Evolutionary conservation across 2,113 vertebrate species (phyloP).

Genomic region (Ailurus styani): DNA sequence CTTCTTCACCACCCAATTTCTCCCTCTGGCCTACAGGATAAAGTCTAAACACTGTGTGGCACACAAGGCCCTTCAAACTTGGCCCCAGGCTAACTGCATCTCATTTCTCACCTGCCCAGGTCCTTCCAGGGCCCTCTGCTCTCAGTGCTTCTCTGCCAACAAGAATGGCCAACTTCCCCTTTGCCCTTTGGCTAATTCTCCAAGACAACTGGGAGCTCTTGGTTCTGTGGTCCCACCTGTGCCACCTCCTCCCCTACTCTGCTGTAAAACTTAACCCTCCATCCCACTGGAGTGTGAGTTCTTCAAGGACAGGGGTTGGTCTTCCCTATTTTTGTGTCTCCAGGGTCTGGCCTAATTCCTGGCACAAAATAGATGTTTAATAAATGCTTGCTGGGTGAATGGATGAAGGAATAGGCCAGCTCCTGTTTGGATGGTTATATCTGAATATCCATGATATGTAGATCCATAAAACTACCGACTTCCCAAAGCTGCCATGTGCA

Average conservation of each 20-base stretch:
- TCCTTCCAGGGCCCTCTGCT: neutral
- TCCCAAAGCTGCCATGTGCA: slow-evolving; percentile 39
- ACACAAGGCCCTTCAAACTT: neutral
- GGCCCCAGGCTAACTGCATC: neutral
- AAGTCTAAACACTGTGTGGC: neutral
- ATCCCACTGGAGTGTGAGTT: neutral
- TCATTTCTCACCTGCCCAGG: neutral
- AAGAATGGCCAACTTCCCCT: neutral
- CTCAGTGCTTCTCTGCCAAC: neutral
- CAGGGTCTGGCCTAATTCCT: neutral
- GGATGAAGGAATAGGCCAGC: slow-evolving; percentile 1
- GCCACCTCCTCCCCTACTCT: neutral
- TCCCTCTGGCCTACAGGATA: neutral
- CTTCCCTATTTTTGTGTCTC: neutral
- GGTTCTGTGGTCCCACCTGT: neutral
- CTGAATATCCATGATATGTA: slow-evolving; percentile 43
- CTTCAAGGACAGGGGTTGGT: neutral
- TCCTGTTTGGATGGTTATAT: slow-evolving; percentile 20
- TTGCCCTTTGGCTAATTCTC: neutral
- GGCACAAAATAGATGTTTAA: slow-evolving; percentile 38
- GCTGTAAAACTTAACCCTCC: neutral
- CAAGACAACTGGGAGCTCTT: neutral
- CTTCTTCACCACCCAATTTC: neutral
- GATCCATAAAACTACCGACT: slow-evolving; percentile 57
- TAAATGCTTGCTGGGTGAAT: neutral